These are phyloP conservation scores for Pyrochroa serraticornis DNA, from an alignment of 2,888 invertebrate species.

Conservation along the genomic window DNA sequence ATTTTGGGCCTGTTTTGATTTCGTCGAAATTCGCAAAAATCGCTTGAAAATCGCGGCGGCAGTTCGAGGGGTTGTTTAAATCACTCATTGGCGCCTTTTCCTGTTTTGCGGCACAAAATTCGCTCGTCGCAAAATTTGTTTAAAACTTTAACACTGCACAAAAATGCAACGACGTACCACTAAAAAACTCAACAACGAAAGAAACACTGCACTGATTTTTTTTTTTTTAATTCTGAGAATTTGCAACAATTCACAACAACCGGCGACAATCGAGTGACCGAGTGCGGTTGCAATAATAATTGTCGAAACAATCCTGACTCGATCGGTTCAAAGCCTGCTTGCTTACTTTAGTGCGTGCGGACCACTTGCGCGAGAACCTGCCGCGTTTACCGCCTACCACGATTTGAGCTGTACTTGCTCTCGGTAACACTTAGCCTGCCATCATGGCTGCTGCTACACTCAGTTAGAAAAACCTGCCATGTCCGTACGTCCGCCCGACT, in stretches of 20 bases:
- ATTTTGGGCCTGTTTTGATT: neutral
- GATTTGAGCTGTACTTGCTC: conserved; percentile 53
- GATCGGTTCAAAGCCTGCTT: conserved; percentile 42
- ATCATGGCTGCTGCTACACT: conserved; percentile 52
- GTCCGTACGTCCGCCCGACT: conserved; percentile 43
- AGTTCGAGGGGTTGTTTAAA: neutral
- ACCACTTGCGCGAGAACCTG: conserved; percentile 57
- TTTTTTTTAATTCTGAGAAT: too few species aligned
- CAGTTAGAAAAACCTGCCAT: conserved; percentile 46
- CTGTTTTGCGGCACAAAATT: neutral
- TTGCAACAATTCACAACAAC: conserved; percentile 34
- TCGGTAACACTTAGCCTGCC: conserved; percentile 51
- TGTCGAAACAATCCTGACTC: conserved; percentile 52
- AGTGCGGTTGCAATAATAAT: conserved; percentile 49
- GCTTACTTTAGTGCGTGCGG: conserved; percentile 52
- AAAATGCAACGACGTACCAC: neutral
- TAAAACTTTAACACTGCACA: conserved; percentile 2
- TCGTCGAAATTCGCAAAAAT: neutral
- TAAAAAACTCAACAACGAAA: neutral
- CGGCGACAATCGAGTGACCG: conserved; percentile 41
- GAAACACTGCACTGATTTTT: conserved; percentile 13
- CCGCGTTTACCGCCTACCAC: conserved; percentile 57
- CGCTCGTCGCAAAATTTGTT: neutral
- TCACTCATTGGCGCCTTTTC: conserved; percentile 7
- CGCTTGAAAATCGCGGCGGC: neutral